phyloP scores from a whole-genome alignment of 2,113 vertebrate genomes.

The Nematolebias whitei region DNA sequence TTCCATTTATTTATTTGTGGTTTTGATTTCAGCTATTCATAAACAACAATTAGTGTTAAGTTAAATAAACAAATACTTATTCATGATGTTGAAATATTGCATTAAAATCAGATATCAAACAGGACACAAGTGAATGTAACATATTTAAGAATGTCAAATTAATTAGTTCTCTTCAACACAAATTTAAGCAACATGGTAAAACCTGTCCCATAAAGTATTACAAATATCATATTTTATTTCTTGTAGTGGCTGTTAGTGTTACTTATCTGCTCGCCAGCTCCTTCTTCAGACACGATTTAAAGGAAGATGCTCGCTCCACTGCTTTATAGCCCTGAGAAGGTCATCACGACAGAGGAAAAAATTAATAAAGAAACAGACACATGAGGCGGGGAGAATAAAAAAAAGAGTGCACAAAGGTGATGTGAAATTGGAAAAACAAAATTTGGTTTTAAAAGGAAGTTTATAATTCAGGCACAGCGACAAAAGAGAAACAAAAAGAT shows the following conservation, averaged over 20 bases:
- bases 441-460: neutral
- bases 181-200: neutral
- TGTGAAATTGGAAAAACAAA: neutral
- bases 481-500: neutral
- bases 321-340: slow-evolving; percentile 89
- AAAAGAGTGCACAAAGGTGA: neutral
- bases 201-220: too few relatives aligned
- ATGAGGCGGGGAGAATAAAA: neutral
- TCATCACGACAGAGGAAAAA: neutral
- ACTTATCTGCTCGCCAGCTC: slow-evolving; percentile 97
- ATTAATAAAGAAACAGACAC: neutral
- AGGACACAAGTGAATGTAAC: neutral
- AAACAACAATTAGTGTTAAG: too few relatives aligned
- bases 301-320: slow-evolving; percentile 90
- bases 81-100: too few relatives aligned
- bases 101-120: neutral
- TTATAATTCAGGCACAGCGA: slow-evolving; percentile 1
- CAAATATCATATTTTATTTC: neutral
- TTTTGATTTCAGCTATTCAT: too few relatives aligned
- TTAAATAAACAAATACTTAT: too few relatives aligned
- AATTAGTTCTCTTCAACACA: neutral
- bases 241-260: slow-evolving; percentile 47
- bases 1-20: too few relatives aligned
- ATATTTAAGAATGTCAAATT: neutral
- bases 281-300: slow-evolving; percentile 96